Evolutionary conservation across 2,113 vertebrate species (phyloP), one percentile per base, ranked within the genome.

Genomic region (Siniperca knerii): DNA sequence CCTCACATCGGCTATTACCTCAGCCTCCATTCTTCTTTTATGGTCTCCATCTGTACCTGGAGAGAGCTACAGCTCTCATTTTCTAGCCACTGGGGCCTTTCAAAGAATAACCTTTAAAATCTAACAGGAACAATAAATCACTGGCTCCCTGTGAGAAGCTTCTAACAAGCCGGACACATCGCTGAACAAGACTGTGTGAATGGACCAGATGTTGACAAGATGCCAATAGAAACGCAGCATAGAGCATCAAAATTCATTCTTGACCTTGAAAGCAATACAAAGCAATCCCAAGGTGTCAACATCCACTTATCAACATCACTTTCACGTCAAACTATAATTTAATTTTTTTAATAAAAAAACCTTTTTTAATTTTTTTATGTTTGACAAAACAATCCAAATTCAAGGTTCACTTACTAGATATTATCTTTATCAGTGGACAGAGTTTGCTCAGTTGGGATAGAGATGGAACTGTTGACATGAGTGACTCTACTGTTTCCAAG

Each of bases 61-160:
- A 54, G 54, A 66, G 55, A 76, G 2, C 10, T 21, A 21, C 40
- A 44, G 50, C 79, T 67, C 69, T 64, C 8, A 44, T 61, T 79
- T 70, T 54, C 35, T 57, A 64, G 21, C 55, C 35, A 54, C 1
- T 12, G 52, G 78, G 77, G 44, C 64, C 46, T 78, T 79, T 80
- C 9, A 74, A 74, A 81, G 66, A 83, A 58, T 58, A 82, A 64
- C 29, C 37, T 72, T 85, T 66, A 67, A 85, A 82, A 70, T 71
- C 6, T 44, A 75, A 83, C 69, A 79, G 46, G 12, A 58, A 33
- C 55, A 76, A 83, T 64, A 37, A 81, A 81, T 87, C 76, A 71
- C 35, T 15, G 33, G 29, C 69, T 37, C 72, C n/a, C 40, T 33
- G 42, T 13, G 68, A 85, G 62, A 84, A 44, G 23, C 15, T 10